These are phyloP conservation scores for Acleris sparsana DNA, from an alignment of 2,888 invertebrate species.

Conservation along the genomic window DNA sequence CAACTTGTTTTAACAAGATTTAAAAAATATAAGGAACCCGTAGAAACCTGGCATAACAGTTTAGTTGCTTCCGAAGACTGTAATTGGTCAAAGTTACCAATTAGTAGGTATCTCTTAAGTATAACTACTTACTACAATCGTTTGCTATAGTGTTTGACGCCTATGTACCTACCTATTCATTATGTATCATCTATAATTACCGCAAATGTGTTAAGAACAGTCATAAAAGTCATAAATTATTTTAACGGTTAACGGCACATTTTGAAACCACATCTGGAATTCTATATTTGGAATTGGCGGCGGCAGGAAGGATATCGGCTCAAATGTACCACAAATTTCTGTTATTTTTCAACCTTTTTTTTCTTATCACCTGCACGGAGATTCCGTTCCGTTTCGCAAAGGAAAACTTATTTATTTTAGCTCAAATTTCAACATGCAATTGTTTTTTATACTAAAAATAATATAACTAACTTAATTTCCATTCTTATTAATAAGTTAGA, in stretches of 20 bases:
- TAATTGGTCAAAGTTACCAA: too few species aligned
- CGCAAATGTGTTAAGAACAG: neutral
- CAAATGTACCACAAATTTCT: conserved; percentile 10
- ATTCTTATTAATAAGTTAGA: too few species aligned
- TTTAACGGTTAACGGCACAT: conserved; percentile 2
- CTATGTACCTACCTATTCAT: too few species aligned
- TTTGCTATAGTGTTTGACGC: too few species aligned
- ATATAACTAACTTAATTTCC: too few species aligned
- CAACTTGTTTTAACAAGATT: too few species aligned
- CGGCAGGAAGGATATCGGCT: conserved; percentile 15
- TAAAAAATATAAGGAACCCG: too few species aligned
- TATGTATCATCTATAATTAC: too few species aligned
- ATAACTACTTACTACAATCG: too few species aligned
- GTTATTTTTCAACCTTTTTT: conserved; percentile 6
- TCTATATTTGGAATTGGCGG: conserved; percentile 5
- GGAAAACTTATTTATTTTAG: neutral
- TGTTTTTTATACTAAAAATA: neutral
- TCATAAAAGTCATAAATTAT: neutral
- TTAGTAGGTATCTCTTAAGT: too few species aligned
- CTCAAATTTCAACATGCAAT: neutral
- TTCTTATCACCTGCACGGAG: conserved; percentile 4
- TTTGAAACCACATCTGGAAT: conserved; percentile 11
- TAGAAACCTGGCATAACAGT: too few species aligned
- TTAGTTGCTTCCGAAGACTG: too few species aligned
- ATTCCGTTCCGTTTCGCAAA: neutral